Conservation (phyloP, 1,140 invertebrate species). For the Plodia interpunctella region DNA sequence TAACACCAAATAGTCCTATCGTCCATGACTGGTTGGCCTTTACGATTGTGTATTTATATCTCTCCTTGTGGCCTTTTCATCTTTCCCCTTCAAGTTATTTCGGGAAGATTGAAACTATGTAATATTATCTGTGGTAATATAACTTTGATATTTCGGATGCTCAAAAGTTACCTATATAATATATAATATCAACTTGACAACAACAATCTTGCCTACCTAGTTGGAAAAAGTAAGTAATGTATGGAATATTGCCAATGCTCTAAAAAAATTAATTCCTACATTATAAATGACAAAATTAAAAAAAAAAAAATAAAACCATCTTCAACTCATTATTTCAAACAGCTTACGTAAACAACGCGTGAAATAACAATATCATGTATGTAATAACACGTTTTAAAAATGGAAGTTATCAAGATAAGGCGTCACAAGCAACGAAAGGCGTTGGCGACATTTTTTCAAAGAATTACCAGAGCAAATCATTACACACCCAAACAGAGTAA, state of each 20-base stretch:
- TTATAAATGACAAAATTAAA: too few relatives aligned
- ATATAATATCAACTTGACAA: too few relatives aligned
- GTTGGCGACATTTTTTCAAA: conserved; percentile 59
- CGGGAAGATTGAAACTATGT: conserved; percentile 2
- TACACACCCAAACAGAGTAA: conserved; percentile 58
- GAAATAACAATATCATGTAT: conserved; percentile 14
- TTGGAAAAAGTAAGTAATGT: too few relatives aligned
- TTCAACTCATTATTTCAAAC: background rate
- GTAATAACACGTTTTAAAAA: conserved; percentile 29
- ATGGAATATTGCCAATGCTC: too few relatives aligned
- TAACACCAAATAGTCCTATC: background rate
- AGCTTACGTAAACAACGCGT: background rate
- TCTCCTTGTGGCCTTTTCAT: conserved; percentile 8
- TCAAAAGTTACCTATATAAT: too few relatives aligned
- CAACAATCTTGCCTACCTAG: too few relatives aligned
- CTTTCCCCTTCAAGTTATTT: background rate
- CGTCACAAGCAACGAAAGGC: conserved; percentile 26
- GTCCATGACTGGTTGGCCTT: conserved; percentile 8
- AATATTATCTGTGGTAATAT: background rate
- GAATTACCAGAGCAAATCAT: conserved; percentile 71
- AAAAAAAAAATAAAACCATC: background rate
- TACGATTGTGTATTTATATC: conserved; percentile 7
- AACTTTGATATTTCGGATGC: too few relatives aligned
- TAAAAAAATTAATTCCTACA: too few relatives aligned
- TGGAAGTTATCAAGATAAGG: conserved; percentile 18